A percentile compares a stretch with the other conserved stretches of the same genome.
Conservation (phyloP, 2,888 invertebrate species). For the Stenichneumon culpator region DNA sequence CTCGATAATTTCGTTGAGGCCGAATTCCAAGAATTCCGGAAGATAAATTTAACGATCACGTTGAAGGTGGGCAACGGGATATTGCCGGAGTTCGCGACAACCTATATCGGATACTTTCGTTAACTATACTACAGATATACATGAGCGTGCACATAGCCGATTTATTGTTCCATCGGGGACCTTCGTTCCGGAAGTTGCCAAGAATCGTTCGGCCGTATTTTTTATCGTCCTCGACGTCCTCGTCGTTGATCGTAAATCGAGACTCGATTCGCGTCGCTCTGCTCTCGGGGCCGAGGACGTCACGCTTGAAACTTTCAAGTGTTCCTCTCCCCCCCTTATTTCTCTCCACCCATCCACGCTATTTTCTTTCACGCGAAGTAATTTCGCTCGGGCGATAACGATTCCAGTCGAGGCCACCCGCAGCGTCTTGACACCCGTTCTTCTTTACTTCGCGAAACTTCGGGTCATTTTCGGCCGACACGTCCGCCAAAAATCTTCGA, state of each 20-base stretch:
- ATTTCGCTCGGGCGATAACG: constrained; percentile 47
- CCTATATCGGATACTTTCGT: constrained; percentile 21
- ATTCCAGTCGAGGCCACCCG: constrained; percentile 36
- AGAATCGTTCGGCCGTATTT: constrained; percentile 51
- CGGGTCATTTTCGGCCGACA: not conserved
- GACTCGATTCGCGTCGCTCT: constrained; percentile 39
- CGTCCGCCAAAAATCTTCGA: not conserved
- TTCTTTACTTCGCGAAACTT: constrained; percentile 22
- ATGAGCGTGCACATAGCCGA: not conserved
- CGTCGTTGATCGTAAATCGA: constrained; percentile 54
- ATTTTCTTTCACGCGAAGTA: constrained; percentile 33
- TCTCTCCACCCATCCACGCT: not conserved
- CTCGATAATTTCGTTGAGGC: constrained; percentile 9
- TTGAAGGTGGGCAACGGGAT: constrained; percentile 15
- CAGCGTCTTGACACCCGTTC: constrained; percentile 28
- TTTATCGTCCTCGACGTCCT: constrained; percentile 48
- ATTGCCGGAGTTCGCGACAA: constrained; percentile 12
- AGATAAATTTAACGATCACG: constrained; percentile 49
- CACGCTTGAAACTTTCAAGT: constrained; percentile 49
- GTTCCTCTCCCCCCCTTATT: not conserved
- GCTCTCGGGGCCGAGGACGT: constrained; percentile 24
- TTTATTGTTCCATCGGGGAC: constrained; percentile 53
- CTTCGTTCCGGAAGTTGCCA: constrained; percentile 44
- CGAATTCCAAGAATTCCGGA: constrained; percentile 24
- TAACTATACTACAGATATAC: constrained; percentile 12